Evolutionary conservation across 64 coral and sea anemone genomes (phyloP).

Genomic region (Cladopsammia gracilis): DNA sequence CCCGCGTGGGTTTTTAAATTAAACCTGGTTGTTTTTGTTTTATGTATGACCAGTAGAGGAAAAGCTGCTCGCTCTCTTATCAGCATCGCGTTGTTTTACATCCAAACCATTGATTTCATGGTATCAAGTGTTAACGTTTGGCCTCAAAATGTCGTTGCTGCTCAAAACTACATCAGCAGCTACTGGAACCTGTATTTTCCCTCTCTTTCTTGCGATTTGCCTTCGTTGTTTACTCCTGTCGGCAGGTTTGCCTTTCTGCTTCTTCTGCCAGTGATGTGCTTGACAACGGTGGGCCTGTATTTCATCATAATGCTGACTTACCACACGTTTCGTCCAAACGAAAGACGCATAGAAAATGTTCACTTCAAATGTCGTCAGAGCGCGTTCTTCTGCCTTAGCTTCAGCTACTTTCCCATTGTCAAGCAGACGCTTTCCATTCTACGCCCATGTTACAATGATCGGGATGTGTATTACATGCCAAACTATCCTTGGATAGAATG

Average conservation of each 20-base stretch:
- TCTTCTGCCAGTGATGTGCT: slow-evolving; percentile 60
- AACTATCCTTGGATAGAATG: slow-evolving; percentile 63
- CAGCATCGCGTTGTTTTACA: slow-evolving; percentile 39
- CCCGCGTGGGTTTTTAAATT: too few species aligned
- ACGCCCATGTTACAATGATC: slow-evolving; percentile 40
- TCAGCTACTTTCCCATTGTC: too few species aligned
- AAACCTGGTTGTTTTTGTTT: too few species aligned
- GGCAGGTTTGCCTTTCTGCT: slow-evolving; percentile 52
- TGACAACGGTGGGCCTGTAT: too few species aligned
- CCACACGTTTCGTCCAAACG: too few species aligned
- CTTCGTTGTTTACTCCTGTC: slow-evolving; percentile 49
- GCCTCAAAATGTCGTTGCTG: slow-evolving; percentile 30
- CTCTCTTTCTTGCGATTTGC: slow-evolving; percentile 27
- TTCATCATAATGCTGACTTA: too few species aligned
- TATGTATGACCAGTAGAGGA: too few species aligned
- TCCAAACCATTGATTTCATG: slow-evolving; percentile 34
- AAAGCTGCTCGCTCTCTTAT: slow-evolving; percentile 16
- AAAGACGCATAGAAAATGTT: too few species aligned
- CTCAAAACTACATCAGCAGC: slow-evolving; percentile 59
- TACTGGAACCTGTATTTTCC: slow-evolving; percentile 47
- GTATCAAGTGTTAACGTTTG: slow-evolving; percentile 32
- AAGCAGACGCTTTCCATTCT: too few species aligned
- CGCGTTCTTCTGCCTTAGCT: too few species aligned
- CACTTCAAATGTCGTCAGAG: too few species aligned
- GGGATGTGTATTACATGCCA: slow-evolving; percentile 31